Conservation (phyloP, 2,113 vertebrate species). For the Panthera uncia region DNA sequence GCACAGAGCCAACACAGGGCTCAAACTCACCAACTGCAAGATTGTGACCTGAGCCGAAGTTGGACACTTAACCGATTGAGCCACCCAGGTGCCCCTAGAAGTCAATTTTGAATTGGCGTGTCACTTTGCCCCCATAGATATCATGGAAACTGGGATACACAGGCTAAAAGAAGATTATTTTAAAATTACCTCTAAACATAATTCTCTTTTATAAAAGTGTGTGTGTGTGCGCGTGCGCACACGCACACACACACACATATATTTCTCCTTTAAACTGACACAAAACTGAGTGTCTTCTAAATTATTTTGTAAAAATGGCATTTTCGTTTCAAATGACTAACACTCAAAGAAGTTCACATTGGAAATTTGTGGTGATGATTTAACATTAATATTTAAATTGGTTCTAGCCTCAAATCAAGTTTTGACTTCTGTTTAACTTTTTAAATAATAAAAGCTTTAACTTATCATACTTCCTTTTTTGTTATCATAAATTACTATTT, state of each 20-base stretch:
- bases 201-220: background rate
- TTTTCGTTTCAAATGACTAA: constrained; percentile 32
- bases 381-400: background rate
- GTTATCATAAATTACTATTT: too few relatives aligned
- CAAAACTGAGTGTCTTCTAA: background rate
- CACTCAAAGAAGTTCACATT: background rate
- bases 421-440: background rate
- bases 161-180: constrained; percentile 39
- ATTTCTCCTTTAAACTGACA: background rate
- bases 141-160: constrained; percentile 33
- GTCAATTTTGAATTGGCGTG: constrained; percentile 43
- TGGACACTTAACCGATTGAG: background rate
- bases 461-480: background rate
- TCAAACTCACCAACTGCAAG: too few relatives aligned
- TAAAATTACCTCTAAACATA: constrained; percentile 34
- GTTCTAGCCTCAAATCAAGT: background rate
- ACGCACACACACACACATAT: too few relatives aligned
- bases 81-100: background rate
- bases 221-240: too few relatives aligned
- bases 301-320: background rate
- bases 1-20: too few relatives aligned
- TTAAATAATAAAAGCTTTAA: background rate
- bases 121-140: constrained; percentile 51
- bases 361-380: background rate
- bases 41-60: background rate